Percentiles rank a stretch among this genome's conserved stretches.
These are phyloP conservation scores for Vipera ursinii DNA, from an alignment of 2,797 vertebrate genomes.

Conservation along the genomic window DNA sequence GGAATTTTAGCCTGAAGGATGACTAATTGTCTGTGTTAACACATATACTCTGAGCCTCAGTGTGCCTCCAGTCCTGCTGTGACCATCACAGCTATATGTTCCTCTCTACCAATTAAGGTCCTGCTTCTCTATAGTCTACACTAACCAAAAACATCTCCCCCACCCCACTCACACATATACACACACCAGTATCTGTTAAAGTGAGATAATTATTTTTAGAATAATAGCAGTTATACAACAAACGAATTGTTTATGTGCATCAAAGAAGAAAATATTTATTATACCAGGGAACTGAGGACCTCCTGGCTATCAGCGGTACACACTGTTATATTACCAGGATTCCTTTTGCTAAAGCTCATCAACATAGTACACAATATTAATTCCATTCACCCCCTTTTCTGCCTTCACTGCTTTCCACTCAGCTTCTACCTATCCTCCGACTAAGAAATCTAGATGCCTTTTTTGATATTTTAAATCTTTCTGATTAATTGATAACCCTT, in stretches of 20 bases:
- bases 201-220: slow-evolving; percentile 72
- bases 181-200: slow-evolving; percentile 44
- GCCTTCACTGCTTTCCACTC: slow-evolving; percentile 12
- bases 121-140: slow-evolving; percentile 15
- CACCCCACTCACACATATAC: slow-evolving; percentile 3
- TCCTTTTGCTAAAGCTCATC: slow-evolving; percentile 53
- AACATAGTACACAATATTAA: slow-evolving; percentile 29
- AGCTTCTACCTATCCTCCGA: slow-evolving; percentile 38
- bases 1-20: background rate
- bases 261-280: slow-evolving; percentile 46
- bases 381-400: slow-evolving; percentile 10
- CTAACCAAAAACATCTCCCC: slow-evolving; percentile 31
- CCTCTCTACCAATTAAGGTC: background rate
- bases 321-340: background rate
- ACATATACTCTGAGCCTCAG: background rate
- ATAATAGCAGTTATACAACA: slow-evolving; percentile 69
- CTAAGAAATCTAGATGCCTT: slow-evolving; percentile 36
- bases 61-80: slow-evolving; percentile 2
- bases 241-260: slow-evolving; percentile 78
- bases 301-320: slow-evolving; percentile 46
- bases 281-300: slow-evolving; percentile 30
- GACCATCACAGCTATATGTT: background rate
- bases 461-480: slow-evolving; percentile 41
- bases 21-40: background rate
- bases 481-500: slow-evolving; percentile 55